These are phyloP conservation scores for Battus philenor DNA, from an alignment of 1,140 invertebrate species.

Conservation along the genomic window DNA sequence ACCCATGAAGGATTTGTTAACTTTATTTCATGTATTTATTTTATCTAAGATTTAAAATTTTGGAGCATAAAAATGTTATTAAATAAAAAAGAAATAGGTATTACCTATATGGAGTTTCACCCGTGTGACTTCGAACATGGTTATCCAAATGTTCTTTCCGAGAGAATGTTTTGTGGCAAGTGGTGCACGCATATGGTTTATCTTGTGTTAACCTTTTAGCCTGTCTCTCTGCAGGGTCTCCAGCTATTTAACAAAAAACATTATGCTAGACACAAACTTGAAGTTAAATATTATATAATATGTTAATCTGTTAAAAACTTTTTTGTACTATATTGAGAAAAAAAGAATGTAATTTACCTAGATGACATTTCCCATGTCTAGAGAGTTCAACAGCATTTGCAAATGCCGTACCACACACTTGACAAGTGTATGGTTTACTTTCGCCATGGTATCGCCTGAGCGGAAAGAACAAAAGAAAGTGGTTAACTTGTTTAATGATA, in stretches of 20 bases:
- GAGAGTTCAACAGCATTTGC: slow-evolving; percentile 85
- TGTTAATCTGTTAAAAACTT: too few species aligned
- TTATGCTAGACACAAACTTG: too few species aligned
- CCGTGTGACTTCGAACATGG: slow-evolving; percentile 88
- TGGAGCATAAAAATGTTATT: neutral
- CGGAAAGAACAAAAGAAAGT: slow-evolving; percentile 18
- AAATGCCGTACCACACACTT: slow-evolving; percentile 89
- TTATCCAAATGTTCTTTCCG: slow-evolving; percentile 90
- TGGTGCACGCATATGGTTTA: slow-evolving; percentile 87
- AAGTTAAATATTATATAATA: slow-evolving; percentile 10
- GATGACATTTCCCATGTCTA: slow-evolving; percentile 87
- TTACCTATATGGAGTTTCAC: slow-evolving; percentile 87
- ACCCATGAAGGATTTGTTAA: too few species aligned
- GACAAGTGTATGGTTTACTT: slow-evolving; percentile 89
- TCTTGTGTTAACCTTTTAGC: slow-evolving; percentile 87
- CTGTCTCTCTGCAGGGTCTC: slow-evolving; percentile 79
- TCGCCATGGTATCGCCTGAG: slow-evolving; percentile 87
- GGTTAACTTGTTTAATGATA: neutral
- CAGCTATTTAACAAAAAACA: slow-evolving; percentile 40
- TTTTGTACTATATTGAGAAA: too few species aligned
- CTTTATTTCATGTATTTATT: neutral
- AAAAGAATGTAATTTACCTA: slow-evolving; percentile 77
- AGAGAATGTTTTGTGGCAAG: slow-evolving; percentile 91
- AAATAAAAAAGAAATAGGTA: neutral
- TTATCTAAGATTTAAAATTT: neutral